A percentile compares a stretch with the other conserved stretches of the same genome.
Evolutionary conservation across 2,113 vertebrate species (phyloP).

Genomic region (Bubo blakistoni): DNA sequence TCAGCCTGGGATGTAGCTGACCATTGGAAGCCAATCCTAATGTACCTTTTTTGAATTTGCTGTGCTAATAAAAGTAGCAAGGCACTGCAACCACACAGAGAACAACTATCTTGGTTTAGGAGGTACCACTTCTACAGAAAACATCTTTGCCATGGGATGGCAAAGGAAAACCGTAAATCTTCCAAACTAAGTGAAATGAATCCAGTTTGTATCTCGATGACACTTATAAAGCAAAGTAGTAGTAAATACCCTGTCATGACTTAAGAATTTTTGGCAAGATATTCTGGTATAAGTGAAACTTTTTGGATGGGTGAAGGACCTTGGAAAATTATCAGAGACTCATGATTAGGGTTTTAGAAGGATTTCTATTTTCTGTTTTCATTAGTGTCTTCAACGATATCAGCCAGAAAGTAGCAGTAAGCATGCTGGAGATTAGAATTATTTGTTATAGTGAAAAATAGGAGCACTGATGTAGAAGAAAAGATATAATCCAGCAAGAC

Average conservation of each 20-base stretch:
- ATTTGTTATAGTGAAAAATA: neutral
- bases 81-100: neutral
- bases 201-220: neutral
- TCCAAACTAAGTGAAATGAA: neutral
- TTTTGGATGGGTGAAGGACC: neutral
- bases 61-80: neutral
- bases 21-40: neutral
- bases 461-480: neutral
- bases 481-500: neutral
- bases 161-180: neutral
- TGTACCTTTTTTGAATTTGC: neutral
- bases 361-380: neutral
- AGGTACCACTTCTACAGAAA: neutral
- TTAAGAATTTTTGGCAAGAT: neutral
- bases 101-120: neutral
- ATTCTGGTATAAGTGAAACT: neutral
- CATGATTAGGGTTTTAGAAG: neutral
- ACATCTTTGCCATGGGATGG: neutral
- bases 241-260: neutral
- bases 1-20: neutral
- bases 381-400: neutral
- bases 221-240: neutral
- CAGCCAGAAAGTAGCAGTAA: neutral
- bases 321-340: neutral
- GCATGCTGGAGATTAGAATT: neutral